phyloP scores from a whole-genome alignment of 2,797 vertebrate species.

The Microctenopoma lineatum region DNA sequence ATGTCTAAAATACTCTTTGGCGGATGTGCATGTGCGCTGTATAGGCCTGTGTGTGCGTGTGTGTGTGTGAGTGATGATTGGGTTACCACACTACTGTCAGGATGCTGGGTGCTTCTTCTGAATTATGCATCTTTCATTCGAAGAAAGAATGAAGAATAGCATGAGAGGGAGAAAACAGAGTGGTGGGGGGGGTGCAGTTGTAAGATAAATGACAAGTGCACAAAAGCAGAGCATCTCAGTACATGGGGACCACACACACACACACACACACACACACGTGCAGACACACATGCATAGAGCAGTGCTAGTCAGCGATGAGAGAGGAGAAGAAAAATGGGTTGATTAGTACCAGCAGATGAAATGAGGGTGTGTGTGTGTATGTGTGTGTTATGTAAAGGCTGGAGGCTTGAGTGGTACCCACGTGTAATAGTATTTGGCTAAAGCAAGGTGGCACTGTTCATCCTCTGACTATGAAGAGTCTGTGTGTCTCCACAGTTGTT shows the following conservation, averaged over 20 bases:
- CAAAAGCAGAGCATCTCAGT: conserved; percentile 73
- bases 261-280: conserved; percentile 29
- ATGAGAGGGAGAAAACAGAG: conserved; percentile 51
- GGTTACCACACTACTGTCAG: conserved; percentile 64
- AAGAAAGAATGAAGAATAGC: conserved; percentile 69
- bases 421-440: conserved; percentile 51
- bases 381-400: conserved; percentile 47
- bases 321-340: conserved; percentile 73
- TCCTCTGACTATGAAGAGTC: conserved; percentile 47
- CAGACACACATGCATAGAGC: conserved; percentile 19
- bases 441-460: conserved; percentile 80
- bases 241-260: conserved; percentile 44
- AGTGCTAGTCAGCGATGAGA: conserved; percentile 51
- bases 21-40: conserved; percentile 6
- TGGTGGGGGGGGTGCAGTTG: conserved; percentile 9
- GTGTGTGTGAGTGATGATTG: conserved; percentile 52
- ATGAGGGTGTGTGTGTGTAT: conserved; percentile 54
- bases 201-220: conserved; percentile 76
- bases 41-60: background rate
- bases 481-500: conserved; percentile 11
- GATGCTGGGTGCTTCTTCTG: conserved; percentile 57
- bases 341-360: conserved; percentile 68
- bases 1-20: conserved; percentile 25
- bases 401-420: conserved; percentile 6
- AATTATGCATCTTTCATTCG: conserved; percentile 79